A percentile compares a stretch with the other conserved stretches of the same genome.
Evolutionary conservation across 2,113 vertebrate species (phyloP).

Genomic region (Gadus macrocephalus): DNA sequence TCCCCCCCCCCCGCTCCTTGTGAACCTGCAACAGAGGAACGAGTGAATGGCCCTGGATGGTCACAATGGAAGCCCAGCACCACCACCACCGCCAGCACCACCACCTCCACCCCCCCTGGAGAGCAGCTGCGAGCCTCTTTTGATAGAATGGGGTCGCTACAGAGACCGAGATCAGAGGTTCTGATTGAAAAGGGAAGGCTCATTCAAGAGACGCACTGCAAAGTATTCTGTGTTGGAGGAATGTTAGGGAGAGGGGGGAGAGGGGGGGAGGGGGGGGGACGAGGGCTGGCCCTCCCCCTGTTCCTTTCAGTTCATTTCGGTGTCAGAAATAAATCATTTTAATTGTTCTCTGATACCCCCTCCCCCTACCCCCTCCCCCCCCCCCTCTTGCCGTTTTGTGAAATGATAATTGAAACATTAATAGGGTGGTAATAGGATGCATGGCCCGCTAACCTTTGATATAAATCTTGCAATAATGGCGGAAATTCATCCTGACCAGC

Average conservation of each 20-base stretch:
- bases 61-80: slow-evolving; percentile 52
- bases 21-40: slow-evolving; percentile 48
- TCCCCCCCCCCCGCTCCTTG: slow-evolving; percentile 13
- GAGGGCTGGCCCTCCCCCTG: slow-evolving; percentile 24
- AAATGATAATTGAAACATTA: slow-evolving; percentile 72
- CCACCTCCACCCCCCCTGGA: slow-evolving; percentile 19
- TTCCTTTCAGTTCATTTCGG: slow-evolving; percentile 42
- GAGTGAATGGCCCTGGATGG: slow-evolving; percentile 52
- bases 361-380: slow-evolving; percentile 3
- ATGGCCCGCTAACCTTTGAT: slow-evolving; percentile 72
- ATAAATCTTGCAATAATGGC: slow-evolving; percentile 64
- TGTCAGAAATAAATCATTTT: slow-evolving; percentile 69
- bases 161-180: slow-evolving; percentile 62
- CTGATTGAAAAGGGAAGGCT: slow-evolving; percentile 52
- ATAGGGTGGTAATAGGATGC: slow-evolving; percentile 65
- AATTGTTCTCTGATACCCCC: slow-evolving; percentile 64
- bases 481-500: slow-evolving; percentile 56
- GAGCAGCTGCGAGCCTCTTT: slow-evolving; percentile 69
- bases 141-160: slow-evolving; percentile 72
- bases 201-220: slow-evolving; percentile 49
- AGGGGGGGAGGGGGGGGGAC: no score
- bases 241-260: slow-evolving; percentile 20
- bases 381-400: slow-evolving; percentile 48
- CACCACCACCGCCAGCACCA: no score
- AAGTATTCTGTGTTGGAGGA: slow-evolving; percentile 63